Base-by-base conservation (phyloP, 2,888 invertebrate genomes). In the Zhuqinia jingwanae region DNA sequence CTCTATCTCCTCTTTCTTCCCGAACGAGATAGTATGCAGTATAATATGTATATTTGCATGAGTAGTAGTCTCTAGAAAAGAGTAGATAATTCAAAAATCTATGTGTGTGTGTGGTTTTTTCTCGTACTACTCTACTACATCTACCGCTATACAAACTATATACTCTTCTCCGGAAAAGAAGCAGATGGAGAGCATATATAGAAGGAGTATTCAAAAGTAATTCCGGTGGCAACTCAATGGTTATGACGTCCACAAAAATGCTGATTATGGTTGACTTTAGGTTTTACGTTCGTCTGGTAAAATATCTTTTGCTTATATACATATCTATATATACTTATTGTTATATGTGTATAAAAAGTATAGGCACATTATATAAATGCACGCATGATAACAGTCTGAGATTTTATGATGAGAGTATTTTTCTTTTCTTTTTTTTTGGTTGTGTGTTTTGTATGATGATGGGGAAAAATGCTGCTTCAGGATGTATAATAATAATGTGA, bases 51-150 rank as follows among this genome's bases (percentile, higher is more conserved):
- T 15, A n/a, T 25, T 13, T 47, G 20, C 20, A 75, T 50, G 50
- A 10, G 36, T 5, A n/a, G 50, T 50, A n/a, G n/a, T n/a, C n/a
- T 30, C 3, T 20, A n/a, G n/a, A 8, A 17, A 10, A 17, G 42
- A 11, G 42, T 20, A 42, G 79, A 73, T 70, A 81, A 81, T 73
- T 81, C 73, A 81, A 70, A 76, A 36, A 1, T 36, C 36, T 50
- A 0, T 50, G 15, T 50, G 25, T 70, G 27, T 45, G 20, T 13
- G 6, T 53, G 1, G 53, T 17, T 17, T 1, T 53, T 17, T 53
- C 17, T 36, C 36, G 5, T 36, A 6, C 8, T 36, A 36, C 36
- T 13, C 50, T 13, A 50, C 15, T 58, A 25, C 20, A 56, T n/a
- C 60, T 25, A 1, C 8, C 2, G 20, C 17, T 2, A 20, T 56